Conservation (phyloP, 2,113 vertebrate species). For the Varanus salvator region DNA sequence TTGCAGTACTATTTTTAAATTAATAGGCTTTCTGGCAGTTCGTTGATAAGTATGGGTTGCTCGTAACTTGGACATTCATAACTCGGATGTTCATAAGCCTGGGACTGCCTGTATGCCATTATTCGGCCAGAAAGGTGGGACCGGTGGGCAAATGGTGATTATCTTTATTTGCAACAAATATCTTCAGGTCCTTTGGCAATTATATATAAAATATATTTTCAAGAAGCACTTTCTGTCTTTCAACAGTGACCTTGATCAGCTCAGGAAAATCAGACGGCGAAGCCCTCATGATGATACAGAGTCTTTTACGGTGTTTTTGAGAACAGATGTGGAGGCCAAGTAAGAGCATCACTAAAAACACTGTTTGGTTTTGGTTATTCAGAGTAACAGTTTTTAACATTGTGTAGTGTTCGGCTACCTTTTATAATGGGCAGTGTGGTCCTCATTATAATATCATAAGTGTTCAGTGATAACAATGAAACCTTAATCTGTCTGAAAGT, state of each 20-base stretch:
- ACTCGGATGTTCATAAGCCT: no score
- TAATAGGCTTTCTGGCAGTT: no score
- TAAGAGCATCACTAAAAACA: conserved; percentile 72
- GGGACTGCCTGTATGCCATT: no score
- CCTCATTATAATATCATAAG: neutral
- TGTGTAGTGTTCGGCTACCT: neutral
- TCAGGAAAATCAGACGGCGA: conserved; percentile 91
- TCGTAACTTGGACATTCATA: no score
- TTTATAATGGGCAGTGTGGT: neutral
- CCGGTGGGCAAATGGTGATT: neutral
- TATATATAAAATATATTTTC: neutral
- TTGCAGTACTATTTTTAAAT: no score
- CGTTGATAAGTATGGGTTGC: no score
- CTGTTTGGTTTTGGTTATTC: conserved; percentile 11
- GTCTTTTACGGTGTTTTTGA: conserved; percentile 95
- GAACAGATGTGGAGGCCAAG: conserved; percentile 96
- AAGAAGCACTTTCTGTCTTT: conserved; percentile 16
- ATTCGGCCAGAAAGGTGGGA: neutral
- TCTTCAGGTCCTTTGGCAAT: conserved; percentile 25
- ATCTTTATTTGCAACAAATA: conserved; percentile 28
- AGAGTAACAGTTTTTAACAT: neutral
- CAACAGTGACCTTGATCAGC: conserved; percentile 91
- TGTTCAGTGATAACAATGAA: neutral
- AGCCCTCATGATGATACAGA: conserved; percentile 98
- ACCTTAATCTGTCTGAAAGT: neutral